phyloP scores from a whole-genome alignment of 1,140 invertebrate species.

The Gerris buenoi region DNA sequence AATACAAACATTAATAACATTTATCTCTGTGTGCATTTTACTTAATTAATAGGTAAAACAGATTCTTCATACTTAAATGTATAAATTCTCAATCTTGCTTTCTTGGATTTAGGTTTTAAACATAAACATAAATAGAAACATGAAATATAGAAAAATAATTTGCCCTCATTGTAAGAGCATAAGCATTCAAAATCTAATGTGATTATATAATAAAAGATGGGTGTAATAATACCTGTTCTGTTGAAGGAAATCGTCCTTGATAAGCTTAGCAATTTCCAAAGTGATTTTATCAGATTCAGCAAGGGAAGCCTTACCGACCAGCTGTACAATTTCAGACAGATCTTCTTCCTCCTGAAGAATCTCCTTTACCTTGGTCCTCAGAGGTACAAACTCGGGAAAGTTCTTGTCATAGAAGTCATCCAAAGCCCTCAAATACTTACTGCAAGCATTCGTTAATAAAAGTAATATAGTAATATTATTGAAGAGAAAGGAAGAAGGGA shows the following conservation, averaged over 20 bases:
- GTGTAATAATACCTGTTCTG: constrained; percentile 73
- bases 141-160: too few relatives aligned
- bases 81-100: too few relatives aligned
- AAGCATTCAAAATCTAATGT: too few relatives aligned
- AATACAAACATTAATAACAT: too few relatives aligned
- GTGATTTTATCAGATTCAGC: constrained; percentile 99
- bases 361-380: constrained; percentile 85
- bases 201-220: not conserved
- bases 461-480: constrained; percentile 3
- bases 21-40: too few relatives aligned
- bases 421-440: constrained; percentile 93
- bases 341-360: constrained; percentile 99
- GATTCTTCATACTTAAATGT: too few relatives aligned
- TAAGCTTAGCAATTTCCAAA: constrained; percentile 90
- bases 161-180: too few relatives aligned
- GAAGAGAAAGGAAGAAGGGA: too few relatives aligned
- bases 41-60: too few relatives aligned
- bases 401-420: constrained; percentile 99
- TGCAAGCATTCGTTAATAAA: constrained; percentile 35
- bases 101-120: too few relatives aligned
- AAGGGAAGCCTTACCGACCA: constrained; percentile 96
- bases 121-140: too few relatives aligned
- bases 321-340: constrained; percentile 97
- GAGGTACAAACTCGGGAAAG: constrained; percentile 94
- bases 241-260: constrained; percentile 99